Conservation (phyloP, 2,113 vertebrate genomes). For the Brachyhypopomus occidentalis region DNA sequence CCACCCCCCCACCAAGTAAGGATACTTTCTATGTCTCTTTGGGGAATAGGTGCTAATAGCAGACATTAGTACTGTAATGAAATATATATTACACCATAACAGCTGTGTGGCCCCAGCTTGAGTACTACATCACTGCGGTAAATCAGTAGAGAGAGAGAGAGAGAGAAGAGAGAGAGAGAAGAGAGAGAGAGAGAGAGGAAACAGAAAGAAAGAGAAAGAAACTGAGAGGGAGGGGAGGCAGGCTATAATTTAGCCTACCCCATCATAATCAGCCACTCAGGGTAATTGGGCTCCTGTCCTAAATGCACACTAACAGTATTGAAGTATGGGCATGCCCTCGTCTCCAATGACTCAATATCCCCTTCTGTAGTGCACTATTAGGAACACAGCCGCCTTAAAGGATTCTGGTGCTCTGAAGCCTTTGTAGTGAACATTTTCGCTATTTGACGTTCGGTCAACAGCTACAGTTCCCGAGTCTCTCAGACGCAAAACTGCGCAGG, state of each 20-base stretch:
- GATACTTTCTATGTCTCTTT: constrained; percentile 59
- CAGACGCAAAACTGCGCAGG: background rate
- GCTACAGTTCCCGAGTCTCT: background rate
- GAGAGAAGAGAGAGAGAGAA: background rate
- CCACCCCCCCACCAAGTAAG: constrained; percentile 6
- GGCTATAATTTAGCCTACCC: constrained; percentile 48
- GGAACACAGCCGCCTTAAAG: background rate
- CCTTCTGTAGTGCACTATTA: constrained; percentile 7
- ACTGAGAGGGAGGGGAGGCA: constrained; percentile 5
- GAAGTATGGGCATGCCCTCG: constrained; percentile 20
- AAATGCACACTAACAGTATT: constrained; percentile 49
- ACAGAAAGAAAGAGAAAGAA: constrained; percentile 9
- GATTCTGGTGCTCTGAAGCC: background rate
- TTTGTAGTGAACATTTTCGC: background rate
- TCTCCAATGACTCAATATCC: constrained; percentile 48
- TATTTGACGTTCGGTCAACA: constrained; percentile 7
- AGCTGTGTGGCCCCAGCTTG: constrained; percentile 68
- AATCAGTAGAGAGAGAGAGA: constrained; percentile 77
- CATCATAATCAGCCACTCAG: constrained; percentile 51
- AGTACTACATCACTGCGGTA: constrained; percentile 76
- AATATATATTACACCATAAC: constrained; percentile 84
- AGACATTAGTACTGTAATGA: constrained; percentile 85
- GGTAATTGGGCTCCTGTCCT: constrained; percentile 52
- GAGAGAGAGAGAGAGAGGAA: constrained; percentile 10
- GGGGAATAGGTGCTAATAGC: constrained; percentile 80